Percentiles rank a stretch among this genome's conserved stretches.
Evolutionary conservation across 1,140 invertebrate species (phyloP).

Genomic region (Schlechtendalia chinensis): DNA sequence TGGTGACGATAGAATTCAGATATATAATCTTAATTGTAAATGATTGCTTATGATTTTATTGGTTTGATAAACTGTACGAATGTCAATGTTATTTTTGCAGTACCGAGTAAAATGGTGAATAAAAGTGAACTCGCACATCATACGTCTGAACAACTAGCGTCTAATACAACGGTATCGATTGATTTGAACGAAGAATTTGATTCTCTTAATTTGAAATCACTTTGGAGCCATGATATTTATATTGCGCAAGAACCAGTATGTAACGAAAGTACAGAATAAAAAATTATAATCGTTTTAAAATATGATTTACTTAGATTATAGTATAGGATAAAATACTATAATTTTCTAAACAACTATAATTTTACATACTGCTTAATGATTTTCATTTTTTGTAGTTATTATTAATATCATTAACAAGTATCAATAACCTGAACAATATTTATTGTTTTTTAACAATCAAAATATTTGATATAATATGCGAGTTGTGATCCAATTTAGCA

Average conservation of each 20-base stretch:
- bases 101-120: neutral
- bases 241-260: conserved; percentile 37
- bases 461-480: too few species aligned
- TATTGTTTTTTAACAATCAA: too few species aligned
- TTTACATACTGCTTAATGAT: neutral
- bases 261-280: neutral
- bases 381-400: too few species aligned
- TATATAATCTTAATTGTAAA: conserved; percentile 28
- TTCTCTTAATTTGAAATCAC: conserved; percentile 16
- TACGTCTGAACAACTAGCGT: too few species aligned
- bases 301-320: neutral
- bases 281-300: neutral
- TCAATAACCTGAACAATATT: too few species aligned
- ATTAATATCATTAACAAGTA: neutral
- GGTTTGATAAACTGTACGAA: neutral
- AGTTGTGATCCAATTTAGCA: neutral
- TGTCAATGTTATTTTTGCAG: neutral
- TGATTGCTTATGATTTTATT: neutral
- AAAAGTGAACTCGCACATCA: too few species aligned
- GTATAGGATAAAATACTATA: neutral
- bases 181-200: conserved; percentile 18
- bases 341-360: neutral
- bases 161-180: too few species aligned
- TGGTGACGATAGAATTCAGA: conserved; percentile 75
- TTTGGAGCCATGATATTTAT: conserved; percentile 40